Evolutionary conservation across 2,113 vertebrate genomes (phyloP).

Genomic region (Dolichotis patagonum): DNA sequence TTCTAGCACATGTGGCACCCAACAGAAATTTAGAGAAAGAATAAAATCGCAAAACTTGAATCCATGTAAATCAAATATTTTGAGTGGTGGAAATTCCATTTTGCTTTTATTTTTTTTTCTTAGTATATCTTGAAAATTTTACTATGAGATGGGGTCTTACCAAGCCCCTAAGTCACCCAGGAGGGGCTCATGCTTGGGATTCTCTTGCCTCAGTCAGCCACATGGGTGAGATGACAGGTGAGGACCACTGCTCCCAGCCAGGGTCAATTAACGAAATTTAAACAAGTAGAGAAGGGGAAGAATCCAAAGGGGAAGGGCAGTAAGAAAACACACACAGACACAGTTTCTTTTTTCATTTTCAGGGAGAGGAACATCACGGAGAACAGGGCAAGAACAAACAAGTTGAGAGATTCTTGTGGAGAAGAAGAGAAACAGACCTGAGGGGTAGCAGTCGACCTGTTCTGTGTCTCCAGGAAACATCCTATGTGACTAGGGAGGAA

Average conservation of each 20-base stretch:
- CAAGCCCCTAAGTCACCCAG: background rate
- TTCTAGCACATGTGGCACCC: background rate
- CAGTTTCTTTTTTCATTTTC: background rate
- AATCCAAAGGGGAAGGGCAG: background rate
- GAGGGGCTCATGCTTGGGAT: background rate
- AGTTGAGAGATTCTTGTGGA: background rate
- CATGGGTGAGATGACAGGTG: background rate
- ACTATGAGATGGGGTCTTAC: background rate
- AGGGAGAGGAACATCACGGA: background rate
- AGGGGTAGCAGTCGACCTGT: background rate
- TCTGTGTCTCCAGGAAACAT: accelerated
- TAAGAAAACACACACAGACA: background rate
- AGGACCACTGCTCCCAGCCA: background rate
- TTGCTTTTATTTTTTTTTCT: background rate
- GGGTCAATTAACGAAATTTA: background rate
- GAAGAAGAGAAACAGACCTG: background rate
- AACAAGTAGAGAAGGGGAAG: background rate
- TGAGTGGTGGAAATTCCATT: background rate
- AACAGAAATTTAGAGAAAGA: slow-evolving; percentile 4
- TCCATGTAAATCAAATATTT: background rate
- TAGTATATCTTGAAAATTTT: background rate
- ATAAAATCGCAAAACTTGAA: background rate
- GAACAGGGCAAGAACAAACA: background rate
- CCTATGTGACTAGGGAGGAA: too few relatives aligned
- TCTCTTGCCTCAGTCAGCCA: background rate